A percentile compares a stretch with the other conserved stretches of the same genome.
phyloP scores from a whole-genome alignment of 2,797 vertebrate species.

The Tiaroga cobitis region DNA sequence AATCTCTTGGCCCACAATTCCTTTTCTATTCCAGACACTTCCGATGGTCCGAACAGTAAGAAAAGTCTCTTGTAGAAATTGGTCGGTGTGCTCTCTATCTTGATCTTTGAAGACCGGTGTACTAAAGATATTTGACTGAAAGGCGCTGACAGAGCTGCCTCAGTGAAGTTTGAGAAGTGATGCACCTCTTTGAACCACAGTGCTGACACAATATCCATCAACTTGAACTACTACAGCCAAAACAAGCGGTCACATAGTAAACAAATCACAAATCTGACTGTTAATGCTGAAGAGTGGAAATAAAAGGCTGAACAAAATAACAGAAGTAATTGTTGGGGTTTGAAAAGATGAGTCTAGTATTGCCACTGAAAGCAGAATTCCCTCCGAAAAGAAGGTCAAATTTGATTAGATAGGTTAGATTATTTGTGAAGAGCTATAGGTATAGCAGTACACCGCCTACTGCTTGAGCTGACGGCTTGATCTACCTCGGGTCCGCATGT shows the following conservation, averaged over 20 bases:
- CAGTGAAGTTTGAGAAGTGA: conserved; percentile 13
- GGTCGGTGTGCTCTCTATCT: neutral
- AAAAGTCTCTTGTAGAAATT: neutral
- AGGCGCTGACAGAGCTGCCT: neutral
- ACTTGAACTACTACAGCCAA: conserved; percentile 64
- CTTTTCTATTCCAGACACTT: conserved; percentile 1
- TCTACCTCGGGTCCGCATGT: conserved; percentile 58
- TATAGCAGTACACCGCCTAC: conserved; percentile 63
- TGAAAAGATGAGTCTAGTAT: conserved; percentile 56
- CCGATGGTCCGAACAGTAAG: neutral
- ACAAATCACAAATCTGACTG: conserved; percentile 59
- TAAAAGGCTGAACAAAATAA: conserved; percentile 49
- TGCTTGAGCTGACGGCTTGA: conserved; percentile 53
- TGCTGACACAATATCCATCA: conserved; percentile 15
- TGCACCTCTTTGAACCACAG: neutral
- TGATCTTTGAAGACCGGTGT: neutral
- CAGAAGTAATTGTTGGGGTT: conserved; percentile 59
- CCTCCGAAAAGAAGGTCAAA: conserved; percentile 48
- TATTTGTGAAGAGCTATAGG: conserved; percentile 61
- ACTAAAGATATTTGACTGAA: neutral
- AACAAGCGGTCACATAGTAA: conserved; percentile 66
- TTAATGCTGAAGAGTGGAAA: conserved; percentile 45
- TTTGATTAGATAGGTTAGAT: conserved; percentile 25
- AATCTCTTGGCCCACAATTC: conserved; percentile 17
- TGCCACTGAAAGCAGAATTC: conserved; percentile 62